A percentile compares a stretch with the other conserved stretches of the same genome.
These are phyloP conservation scores for Ciconia nigra DNA, from an alignment of 2,797 vertebrate genomes.

Conservation along the genomic window DNA sequence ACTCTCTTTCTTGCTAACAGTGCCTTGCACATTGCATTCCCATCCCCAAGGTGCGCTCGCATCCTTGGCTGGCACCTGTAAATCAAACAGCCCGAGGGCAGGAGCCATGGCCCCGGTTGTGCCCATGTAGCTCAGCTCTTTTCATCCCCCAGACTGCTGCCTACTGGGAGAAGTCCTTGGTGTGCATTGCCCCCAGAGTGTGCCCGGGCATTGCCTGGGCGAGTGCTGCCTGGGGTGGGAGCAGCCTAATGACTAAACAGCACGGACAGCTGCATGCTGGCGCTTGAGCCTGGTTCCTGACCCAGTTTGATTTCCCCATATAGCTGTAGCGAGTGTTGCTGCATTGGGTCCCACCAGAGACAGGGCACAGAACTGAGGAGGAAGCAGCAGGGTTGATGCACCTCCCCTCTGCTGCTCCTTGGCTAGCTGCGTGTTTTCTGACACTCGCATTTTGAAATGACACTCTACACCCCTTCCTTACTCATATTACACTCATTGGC, in stretches of 20 bases:
- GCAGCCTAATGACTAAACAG: background rate
- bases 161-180: background rate
- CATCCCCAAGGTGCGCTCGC: accelerated
- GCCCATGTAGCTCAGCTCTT: background rate
- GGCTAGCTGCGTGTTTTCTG: background rate
- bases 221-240: accelerated
- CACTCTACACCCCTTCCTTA: background rate
- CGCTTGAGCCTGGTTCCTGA: background rate
- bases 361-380: background rate
- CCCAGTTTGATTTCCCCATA: accelerated
- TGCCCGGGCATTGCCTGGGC: accelerated
- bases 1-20: accelerated
- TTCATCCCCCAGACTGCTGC: background rate
- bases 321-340: background rate
- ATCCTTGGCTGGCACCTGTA: background rate
- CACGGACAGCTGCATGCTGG: accelerated
- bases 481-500: background rate
- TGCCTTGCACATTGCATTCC: background rate
- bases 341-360: background rate
- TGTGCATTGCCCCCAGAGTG: accelerated
- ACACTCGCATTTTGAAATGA: accelerated
- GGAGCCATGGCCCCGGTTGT: background rate
- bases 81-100: background rate
- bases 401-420: background rate
- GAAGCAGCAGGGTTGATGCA: background rate